Evolutionary conservation across 1,140 invertebrate genomes (phyloP).

Genomic region (Aphelenchoides avenae): DNA sequence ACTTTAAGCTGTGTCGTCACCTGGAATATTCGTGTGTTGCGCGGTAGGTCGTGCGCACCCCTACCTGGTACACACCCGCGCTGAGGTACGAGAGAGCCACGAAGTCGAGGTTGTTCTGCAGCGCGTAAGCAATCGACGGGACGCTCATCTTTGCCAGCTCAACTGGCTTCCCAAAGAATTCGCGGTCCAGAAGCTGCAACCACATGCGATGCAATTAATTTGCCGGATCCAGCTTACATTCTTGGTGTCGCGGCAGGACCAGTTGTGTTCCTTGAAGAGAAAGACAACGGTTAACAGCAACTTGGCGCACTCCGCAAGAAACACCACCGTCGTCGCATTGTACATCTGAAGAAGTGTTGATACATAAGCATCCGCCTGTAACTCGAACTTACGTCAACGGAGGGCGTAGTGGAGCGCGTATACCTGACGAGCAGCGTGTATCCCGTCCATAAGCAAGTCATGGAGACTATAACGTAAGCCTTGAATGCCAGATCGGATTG

Average conservation of each 20-base stretch:
- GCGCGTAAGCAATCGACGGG: slow-evolving; percentile 55
- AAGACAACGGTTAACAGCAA: slow-evolving; percentile 45
- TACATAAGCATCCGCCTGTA: background rate
- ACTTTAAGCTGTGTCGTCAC: slow-evolving; percentile 55
- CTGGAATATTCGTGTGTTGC: slow-evolving; percentile 23
- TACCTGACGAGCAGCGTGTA: slow-evolving; percentile 52
- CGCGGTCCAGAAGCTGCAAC: slow-evolving; percentile 42
- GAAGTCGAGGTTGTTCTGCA: slow-evolving; percentile 59
- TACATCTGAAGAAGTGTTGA: slow-evolving; percentile 37
- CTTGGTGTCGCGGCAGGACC: slow-evolving; percentile 8
- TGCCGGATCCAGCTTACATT: slow-evolving; percentile 8
- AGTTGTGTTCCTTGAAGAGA: slow-evolving; percentile 33
- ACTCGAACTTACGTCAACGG: slow-evolving; percentile 2
- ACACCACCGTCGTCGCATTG: slow-evolving; percentile 50
- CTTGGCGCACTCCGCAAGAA: slow-evolving; percentile 52
- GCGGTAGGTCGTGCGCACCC: background rate
- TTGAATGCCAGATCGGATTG: no score
- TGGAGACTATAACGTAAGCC: slow-evolving; percentile 48
- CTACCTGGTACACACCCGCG: slow-evolving; percentile 57
- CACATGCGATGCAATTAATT: background rate
- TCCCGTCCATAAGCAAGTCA: slow-evolving; percentile 53
- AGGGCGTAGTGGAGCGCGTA: slow-evolving; percentile 26
- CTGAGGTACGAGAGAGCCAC: slow-evolving; percentile 56
- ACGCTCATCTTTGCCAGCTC: slow-evolving; percentile 56
- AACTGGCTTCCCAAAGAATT: slow-evolving; percentile 49